A percentile compares a stretch with the other conserved stretches of the same genome.
phyloP scores from a whole-genome alignment of 2,888 invertebrate genomes.

The Lacanobia oleracea region DNA sequence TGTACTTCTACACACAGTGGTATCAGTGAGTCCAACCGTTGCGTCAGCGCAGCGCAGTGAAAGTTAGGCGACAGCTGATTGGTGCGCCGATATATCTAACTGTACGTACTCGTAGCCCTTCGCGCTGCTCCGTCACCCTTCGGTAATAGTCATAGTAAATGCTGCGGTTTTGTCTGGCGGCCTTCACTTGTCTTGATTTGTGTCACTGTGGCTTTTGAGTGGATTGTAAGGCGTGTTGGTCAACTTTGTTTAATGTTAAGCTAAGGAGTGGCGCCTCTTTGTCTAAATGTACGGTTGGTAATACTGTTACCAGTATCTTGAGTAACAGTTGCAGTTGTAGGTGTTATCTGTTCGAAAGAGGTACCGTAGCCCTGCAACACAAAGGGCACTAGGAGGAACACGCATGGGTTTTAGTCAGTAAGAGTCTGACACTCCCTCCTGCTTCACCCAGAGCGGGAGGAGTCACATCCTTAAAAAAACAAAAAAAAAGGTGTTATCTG shows the following conservation, averaged over 20 bases:
- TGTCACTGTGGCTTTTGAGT: slow-evolving; percentile 13
- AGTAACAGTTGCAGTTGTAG: too few species aligned
- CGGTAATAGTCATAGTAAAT: slow-evolving; percentile 29
- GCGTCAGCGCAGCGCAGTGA: slow-evolving; percentile 74
- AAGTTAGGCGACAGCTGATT: slow-evolving; percentile 72
- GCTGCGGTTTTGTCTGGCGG: slow-evolving; percentile 31
- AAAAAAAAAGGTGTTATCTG: too few species aligned
- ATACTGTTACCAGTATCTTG: not conserved
- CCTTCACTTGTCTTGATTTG: slow-evolving; percentile 40
- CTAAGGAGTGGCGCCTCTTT: not conserved
- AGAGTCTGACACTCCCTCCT: too few species aligned
- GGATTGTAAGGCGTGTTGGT: slow-evolving; percentile 1
- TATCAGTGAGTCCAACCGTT: slow-evolving; percentile 57
- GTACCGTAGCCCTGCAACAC: too few species aligned
- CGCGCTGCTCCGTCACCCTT: slow-evolving; percentile 63
- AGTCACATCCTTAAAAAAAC: too few species aligned
- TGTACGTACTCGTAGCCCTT: slow-evolving; percentile 63
- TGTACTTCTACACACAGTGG: slow-evolving; percentile 4
- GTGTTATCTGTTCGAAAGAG: too few species aligned
- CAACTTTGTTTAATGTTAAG: slow-evolving; percentile 2
- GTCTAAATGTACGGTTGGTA: not conserved
- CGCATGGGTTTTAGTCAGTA: too few species aligned
- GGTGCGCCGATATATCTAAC: slow-evolving; percentile 66
- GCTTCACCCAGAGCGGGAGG: too few species aligned
- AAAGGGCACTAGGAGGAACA: too few species aligned